Evolutionary conservation across 2,888 invertebrate species (phyloP).

Genomic region (Dryadula phaetusa): DNA sequence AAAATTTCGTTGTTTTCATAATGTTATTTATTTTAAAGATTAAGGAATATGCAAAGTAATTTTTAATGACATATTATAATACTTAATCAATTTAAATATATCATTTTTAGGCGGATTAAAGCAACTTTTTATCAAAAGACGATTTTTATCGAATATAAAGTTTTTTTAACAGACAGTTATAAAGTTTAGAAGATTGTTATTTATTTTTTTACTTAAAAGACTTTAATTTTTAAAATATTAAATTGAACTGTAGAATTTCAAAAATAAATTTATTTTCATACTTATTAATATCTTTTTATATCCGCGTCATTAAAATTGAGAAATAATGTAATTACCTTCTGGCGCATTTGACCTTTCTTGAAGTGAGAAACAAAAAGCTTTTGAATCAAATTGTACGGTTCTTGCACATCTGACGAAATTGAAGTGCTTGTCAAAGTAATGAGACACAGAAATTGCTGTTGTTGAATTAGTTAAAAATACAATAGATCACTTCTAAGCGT

Average conservation of each 20-base stretch:
- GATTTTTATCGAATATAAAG: too few relatives aligned
- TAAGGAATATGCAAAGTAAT: too few relatives aligned
- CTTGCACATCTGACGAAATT: conserved; percentile 19
- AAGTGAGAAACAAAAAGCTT: conserved; percentile 13
- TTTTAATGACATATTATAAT: too few relatives aligned
- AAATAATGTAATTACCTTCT: conserved; percentile 8
- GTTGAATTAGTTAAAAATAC: neutral
- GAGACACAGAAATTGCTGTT: conserved; percentile 1
- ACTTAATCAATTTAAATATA: too few relatives aligned
- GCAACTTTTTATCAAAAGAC: too few relatives aligned
- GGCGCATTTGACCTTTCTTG: conserved; percentile 18
- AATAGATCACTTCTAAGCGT: neutral
- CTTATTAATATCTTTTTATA: conserved; percentile 16
- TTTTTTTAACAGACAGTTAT: too few relatives aligned
- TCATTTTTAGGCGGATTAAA: too few relatives aligned
- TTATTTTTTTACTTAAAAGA: too few relatives aligned
- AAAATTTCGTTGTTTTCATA: neutral
- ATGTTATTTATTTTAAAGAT: neutral
- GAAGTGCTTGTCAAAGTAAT: conserved; percentile 13
- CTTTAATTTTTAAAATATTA: neutral
- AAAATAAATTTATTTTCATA: neutral
- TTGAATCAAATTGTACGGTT: conserved; percentile 10
- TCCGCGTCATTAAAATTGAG: conserved; percentile 14
- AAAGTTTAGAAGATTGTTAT: too few relatives aligned
- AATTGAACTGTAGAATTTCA: neutral